Base-by-base conservation (phyloP, 2,797 vertebrate genomes). In the Enteromius mattozi region DNA sequence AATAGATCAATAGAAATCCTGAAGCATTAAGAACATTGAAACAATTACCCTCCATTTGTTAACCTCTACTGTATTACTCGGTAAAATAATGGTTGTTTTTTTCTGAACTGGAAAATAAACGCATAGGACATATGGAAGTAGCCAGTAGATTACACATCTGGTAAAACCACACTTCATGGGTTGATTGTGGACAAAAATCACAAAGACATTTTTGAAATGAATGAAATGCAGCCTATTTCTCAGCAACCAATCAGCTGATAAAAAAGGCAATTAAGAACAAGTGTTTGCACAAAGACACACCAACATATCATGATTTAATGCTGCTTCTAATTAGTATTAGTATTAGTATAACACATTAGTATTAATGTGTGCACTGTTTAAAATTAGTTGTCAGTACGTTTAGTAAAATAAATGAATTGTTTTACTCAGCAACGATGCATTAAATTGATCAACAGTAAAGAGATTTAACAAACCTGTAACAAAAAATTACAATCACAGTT, bases 1-100 rank as follows among this genome's bases (percentile, higher is more conserved):
- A 87, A 88, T 70, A 85, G 79, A 86, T 80, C 84, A 82, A 77
- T 79, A 84, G 8, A 86, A 87, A 84, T 42, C 61, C 16, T 77
- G 47, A 59, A 65, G 45, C 54, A 70, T 47, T 47, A 45, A 61
- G 66, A 75, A 70, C 30, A 30, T 17, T 24, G 2, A 74, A 82
- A 47, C 19, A 61, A 81, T 61, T 33, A 4, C 27, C 19, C 54
- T 63, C 54, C 3, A 0, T 59, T 63, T 77, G 33, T 59, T 47
- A 65, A 47, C 51, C 49, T 59, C 1, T 30, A 42, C 24, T 27
- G 10, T 42, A 54, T 69, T 6, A 42, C 35, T 42, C 1, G 8
- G 12, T 24, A 47, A 80, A 69, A 40, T 42, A 33, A 68, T 35
- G 7, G 6, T 14, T 42, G n/a, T 40, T 56, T 33, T 42, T n/a